phyloP scores from a whole-genome alignment of 2,113 vertebrate species.

The Nyctibius bracteatus region DNA sequence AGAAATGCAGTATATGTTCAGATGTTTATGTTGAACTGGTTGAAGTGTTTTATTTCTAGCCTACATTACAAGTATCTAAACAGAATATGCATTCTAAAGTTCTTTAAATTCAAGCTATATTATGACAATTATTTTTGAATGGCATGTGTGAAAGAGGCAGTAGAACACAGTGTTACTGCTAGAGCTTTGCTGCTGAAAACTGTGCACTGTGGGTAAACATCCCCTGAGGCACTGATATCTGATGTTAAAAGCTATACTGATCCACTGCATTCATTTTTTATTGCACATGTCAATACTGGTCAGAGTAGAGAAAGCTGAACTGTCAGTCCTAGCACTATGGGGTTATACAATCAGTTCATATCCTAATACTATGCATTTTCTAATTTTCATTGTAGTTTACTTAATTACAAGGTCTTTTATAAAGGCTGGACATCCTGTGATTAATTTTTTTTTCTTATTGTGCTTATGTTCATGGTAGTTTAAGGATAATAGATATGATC shows the following conservation, averaged over 20 bases:
- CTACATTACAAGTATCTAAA: not conserved
- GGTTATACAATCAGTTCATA: not conserved
- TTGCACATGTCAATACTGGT: not conserved
- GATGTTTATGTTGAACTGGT: not conserved
- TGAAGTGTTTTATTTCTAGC: not conserved
- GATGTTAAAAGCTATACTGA: not conserved
- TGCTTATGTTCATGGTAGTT: not conserved
- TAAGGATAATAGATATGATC: not conserved
- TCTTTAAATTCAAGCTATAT: not conserved
- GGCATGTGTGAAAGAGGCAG: not conserved
- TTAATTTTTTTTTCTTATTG: not conserved
- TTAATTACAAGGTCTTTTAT: not conserved
- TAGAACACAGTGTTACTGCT: not conserved
- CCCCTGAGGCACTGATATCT: not conserved
- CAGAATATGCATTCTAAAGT: not conserved
- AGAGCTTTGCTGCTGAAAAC: not conserved
- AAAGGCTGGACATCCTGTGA: not conserved
- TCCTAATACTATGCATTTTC: not conserved
- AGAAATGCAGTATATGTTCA: not conserved
- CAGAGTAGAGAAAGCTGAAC: not conserved
- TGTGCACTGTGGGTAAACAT: not conserved
- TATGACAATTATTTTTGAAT: not conserved
- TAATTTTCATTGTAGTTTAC: not conserved
- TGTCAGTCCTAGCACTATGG: not conserved
- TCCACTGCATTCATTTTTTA: constrained; percentile 19